Evolutionary conservation across 2,797 vertebrate species (phyloP), one percentile per base, ranked within the genome.

Genomic region (Coccyzus lansbergi): DNA sequence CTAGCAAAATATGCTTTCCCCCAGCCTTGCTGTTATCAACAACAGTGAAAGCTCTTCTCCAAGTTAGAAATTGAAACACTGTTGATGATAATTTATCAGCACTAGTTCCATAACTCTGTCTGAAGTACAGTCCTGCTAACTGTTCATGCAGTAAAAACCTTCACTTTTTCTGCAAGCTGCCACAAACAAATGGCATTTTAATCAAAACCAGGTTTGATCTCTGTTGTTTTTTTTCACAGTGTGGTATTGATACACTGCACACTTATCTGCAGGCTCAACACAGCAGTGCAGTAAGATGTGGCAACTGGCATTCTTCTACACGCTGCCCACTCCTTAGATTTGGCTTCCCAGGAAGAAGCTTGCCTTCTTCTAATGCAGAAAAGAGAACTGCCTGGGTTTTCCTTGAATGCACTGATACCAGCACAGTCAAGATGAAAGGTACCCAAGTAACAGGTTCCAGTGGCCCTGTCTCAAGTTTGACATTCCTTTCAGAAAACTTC

Each of bases 301-400:
- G 46, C 65, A 92, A 38, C 1, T 21, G 0, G 1, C 0, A 0
- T 12, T 59, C 48, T 59, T 44, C 49, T 0, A 0, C 33, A 7
- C 1, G 16, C n/a, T 65, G 36, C 36, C 25, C 31, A 40, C 34
- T 22, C 80, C 36, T 25, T 0, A 1, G 16, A 36, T 14, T 13
- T 7, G 1, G n/a, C 26, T 79, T 55, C 63, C 56, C 1, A 0
- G 40, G 44, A 70, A 83, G 28, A 51, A 62, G 52, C 24, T 21
- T 21, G 26, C 21, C 69, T 83, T 53, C 53, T 42, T n/a, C 64
- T 78, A 31, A 56, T 0, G 4, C 56, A 55, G 31, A 11, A 62
- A 33, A 0, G 0, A 78, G 36, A 86, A 64, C 25, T 44, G 36
- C 49, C 59, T 1, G 6, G 4, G 10, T 78, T 83, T 77, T 65